phyloP scores from a whole-genome alignment of 1,140 invertebrate genomes.

The Thaumetopoea pityocampa region DNA sequence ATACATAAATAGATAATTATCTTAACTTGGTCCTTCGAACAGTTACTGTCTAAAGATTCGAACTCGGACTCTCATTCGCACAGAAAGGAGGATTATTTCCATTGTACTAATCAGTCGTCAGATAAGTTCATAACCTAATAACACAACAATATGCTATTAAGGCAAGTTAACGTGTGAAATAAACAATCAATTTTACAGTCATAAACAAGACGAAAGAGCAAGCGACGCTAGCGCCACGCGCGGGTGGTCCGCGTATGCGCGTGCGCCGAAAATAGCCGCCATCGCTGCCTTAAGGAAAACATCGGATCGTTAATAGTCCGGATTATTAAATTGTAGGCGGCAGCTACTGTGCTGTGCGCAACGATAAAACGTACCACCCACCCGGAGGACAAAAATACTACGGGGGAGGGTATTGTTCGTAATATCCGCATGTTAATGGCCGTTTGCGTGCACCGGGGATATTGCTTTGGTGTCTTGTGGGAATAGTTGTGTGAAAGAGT shows the following conservation, averaged over 20 bases:
- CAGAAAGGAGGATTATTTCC: not conserved
- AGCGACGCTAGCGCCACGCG: constrained; percentile 25
- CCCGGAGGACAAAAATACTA: constrained; percentile 46
- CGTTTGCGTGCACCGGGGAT: no score
- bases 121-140: constrained; percentile 7
- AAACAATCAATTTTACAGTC: constrained; percentile 38
- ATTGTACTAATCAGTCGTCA: no score
- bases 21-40: no score
- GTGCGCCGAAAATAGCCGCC: constrained; percentile 55
- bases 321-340: constrained; percentile 65
- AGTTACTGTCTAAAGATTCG: no score
- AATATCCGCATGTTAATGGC: constrained; percentile 26
- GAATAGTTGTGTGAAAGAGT: no score
- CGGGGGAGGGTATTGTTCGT: constrained; percentile 12
- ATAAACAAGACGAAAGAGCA: constrained; percentile 24
- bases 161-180: constrained; percentile 40
- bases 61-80: no score
- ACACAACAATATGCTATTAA: constrained; percentile 13
- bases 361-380: constrained; percentile 61
- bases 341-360: constrained; percentile 47
- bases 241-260: constrained; percentile 46
- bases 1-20: no score
- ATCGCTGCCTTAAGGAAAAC: constrained; percentile 60
- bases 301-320: constrained; percentile 61
- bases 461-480: no score